Percentiles rank a stretch among this genome's conserved stretches.
These are phyloP conservation scores for Drosophila kanekoi DNA, from an alignment of 2,888 invertebrate species.

Conservation along the genomic window DNA sequence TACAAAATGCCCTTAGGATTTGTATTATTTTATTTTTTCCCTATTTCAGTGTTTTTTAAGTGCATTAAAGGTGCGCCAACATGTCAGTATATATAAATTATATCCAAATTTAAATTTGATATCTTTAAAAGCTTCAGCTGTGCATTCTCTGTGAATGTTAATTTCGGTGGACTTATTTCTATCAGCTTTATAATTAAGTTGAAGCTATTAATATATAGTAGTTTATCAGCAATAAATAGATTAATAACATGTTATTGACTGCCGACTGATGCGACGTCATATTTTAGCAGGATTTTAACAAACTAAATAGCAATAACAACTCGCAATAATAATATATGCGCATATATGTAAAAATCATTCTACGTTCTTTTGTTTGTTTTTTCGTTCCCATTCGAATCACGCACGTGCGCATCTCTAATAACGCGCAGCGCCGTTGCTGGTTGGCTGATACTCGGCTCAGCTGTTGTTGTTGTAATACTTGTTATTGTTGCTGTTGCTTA, in stretches of 20 bases:
- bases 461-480: conserved; percentile 29
- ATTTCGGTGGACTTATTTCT: no score
- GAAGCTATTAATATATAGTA: background rate
- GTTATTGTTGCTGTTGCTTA: conserved; percentile 18
- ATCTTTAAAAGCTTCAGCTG: no score
- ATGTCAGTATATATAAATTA: no score
- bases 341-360: no score
- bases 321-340: background rate
- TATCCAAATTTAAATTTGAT: no score
- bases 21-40: no score
- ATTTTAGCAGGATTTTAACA: background rate
- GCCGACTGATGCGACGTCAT: background rate
- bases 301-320: background rate
- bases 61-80: no score
- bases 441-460: conserved; percentile 30
- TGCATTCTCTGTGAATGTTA: no score
- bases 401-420: conserved; percentile 36
- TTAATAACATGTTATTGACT: background rate
- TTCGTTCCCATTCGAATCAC: background rate
- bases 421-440: conserved; percentile 27
- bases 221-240: background rate
- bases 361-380: no score
- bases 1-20: no score
- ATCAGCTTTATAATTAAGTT: background rate
- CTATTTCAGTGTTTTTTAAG: no score